These are phyloP conservation scores for Argyrosomus regius DNA, from an alignment of 2,797 vertebrate genomes.

Conservation along the genomic window DNA sequence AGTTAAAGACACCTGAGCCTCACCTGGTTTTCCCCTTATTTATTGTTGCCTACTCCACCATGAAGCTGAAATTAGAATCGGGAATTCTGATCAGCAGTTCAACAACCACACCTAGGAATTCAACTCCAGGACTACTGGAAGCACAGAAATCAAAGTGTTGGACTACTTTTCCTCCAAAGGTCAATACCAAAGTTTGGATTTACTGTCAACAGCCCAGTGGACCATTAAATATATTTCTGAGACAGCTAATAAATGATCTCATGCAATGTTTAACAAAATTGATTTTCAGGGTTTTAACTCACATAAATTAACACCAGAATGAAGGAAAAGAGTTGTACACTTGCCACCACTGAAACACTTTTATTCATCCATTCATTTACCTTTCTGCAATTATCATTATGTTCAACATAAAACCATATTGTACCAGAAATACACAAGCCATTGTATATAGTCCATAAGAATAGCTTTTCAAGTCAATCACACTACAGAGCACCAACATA, in stretches of 20 bases:
- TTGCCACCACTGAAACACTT: neutral
- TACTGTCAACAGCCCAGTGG: slow-evolving; percentile 21
- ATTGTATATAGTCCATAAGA: neutral
- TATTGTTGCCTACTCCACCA: slow-evolving; percentile 30
- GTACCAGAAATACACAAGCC: neutral
- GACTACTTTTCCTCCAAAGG: slow-evolving; percentile 9
- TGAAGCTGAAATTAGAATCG: slow-evolving; percentile 35
- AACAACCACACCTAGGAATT: slow-evolving; percentile 12
- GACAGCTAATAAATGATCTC: neutral
- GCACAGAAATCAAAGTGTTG: slow-evolving; percentile 28
- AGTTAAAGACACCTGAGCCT: slow-evolving; percentile 46
- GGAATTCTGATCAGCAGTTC: slow-evolving; percentile 32
- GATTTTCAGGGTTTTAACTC: slow-evolving; percentile 15
- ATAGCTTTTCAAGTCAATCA: neutral
- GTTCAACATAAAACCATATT: neutral
- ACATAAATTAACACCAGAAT: slow-evolving; percentile 2
- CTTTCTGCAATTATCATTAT: neutral
- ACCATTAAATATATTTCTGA: slow-evolving; percentile 4
- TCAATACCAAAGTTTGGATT: slow-evolving; percentile 21
- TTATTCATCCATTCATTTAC: neutral
- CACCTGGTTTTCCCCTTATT: slow-evolving; percentile 18
- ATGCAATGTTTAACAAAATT: neutral
- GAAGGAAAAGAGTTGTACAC: neutral
- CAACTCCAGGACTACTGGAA: neutral
- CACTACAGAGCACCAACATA: neutral